phyloP scores from a whole-genome alignment of 2,797 vertebrate genomes.

The Cyprinella venusta region DNA sequence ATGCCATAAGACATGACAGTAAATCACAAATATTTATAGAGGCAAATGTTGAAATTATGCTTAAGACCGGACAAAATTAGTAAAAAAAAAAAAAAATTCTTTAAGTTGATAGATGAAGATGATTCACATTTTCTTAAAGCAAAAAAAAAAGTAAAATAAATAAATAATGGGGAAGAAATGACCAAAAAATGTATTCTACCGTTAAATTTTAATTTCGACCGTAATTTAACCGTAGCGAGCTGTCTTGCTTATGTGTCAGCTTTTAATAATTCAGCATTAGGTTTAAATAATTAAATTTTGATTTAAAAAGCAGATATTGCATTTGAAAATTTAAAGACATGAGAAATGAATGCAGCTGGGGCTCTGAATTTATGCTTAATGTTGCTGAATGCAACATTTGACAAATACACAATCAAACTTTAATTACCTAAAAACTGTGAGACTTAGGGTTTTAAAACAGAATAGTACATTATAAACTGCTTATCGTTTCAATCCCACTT shows the following conservation, averaged over 20 bases:
- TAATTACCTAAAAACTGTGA: conserved; percentile 11
- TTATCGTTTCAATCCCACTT: not conserved
- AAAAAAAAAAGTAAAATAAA: not conserved
- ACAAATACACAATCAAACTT: conserved; percentile 4
- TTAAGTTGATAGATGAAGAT: not conserved
- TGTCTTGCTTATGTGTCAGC: conserved; percentile 4
- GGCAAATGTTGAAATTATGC: not conserved
- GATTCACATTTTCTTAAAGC: not conserved
- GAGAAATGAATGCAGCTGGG: conserved; percentile 27
- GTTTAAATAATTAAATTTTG: conserved; percentile 68
- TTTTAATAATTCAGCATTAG: conserved; percentile 66
- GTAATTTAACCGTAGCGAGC: conserved; percentile 42
- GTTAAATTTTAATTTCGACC: conserved; percentile 39
- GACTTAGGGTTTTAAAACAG: not conserved
- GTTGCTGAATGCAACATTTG: not conserved
- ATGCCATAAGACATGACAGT: not conserved
- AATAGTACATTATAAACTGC: not conserved
- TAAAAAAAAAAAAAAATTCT: not conserved
- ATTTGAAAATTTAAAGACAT: conserved; percentile 68
- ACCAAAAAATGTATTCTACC: not conserved
- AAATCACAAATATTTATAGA: not conserved
- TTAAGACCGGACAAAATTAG: not conserved
- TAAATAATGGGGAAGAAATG: not conserved
- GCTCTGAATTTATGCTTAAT: conserved; percentile 13
- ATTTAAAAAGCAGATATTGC: conserved; percentile 68